phyloP scores from a whole-genome alignment of 2,797 vertebrate species.

The Gila robusta region DNA sequence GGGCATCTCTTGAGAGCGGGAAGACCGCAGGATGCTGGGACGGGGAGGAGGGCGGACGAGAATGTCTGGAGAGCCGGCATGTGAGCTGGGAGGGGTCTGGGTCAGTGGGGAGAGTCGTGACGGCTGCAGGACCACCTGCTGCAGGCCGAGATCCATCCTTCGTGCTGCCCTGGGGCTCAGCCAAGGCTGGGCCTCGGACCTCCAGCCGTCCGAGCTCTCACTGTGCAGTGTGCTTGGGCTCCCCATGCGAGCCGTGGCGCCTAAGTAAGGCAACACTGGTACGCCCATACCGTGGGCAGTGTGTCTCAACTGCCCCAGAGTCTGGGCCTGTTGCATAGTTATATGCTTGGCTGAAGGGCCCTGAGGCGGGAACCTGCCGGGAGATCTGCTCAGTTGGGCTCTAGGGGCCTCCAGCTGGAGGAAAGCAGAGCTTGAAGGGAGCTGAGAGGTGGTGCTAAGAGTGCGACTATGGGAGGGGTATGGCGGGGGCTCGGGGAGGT shows the following conservation, averaged over 20 bases:
- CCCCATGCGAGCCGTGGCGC: constrained; percentile 89
- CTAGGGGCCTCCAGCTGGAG: constrained; percentile 95
- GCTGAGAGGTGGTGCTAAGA: constrained; percentile 85
- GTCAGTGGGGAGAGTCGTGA: constrained; percentile 97
- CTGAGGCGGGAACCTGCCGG: constrained; percentile 82
- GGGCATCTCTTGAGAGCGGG: constrained; percentile 88
- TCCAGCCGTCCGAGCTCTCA: constrained; percentile 90
- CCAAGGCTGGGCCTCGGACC: constrained; percentile 91
- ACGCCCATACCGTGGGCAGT: constrained; percentile 99
- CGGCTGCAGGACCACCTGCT: constrained; percentile 98
- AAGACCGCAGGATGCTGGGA: constrained; percentile 91
- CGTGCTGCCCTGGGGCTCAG: constrained; percentile 94
- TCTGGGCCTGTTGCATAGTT: constrained; percentile 98
- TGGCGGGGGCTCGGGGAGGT: constrained; percentile 88
- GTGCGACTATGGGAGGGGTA: constrained; percentile 83
- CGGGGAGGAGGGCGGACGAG: constrained; percentile 92
- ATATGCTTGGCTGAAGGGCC: constrained; percentile 91
- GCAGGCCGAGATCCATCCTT: constrained; percentile 93
- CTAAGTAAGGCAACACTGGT: constrained; percentile 99
- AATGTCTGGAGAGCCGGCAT: constrained; percentile 95
- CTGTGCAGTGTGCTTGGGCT: constrained; percentile 96
- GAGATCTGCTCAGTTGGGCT: constrained; percentile 84
- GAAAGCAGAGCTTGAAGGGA: constrained; percentile 92
- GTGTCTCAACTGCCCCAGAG: constrained; percentile 99
- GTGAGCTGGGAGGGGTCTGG: constrained; percentile 97